Percentiles rank a stretch among this genome's conserved stretches.
Conservation (phyloP, 2,888 invertebrate genomes). For the Watsonalla binaria region DNA sequence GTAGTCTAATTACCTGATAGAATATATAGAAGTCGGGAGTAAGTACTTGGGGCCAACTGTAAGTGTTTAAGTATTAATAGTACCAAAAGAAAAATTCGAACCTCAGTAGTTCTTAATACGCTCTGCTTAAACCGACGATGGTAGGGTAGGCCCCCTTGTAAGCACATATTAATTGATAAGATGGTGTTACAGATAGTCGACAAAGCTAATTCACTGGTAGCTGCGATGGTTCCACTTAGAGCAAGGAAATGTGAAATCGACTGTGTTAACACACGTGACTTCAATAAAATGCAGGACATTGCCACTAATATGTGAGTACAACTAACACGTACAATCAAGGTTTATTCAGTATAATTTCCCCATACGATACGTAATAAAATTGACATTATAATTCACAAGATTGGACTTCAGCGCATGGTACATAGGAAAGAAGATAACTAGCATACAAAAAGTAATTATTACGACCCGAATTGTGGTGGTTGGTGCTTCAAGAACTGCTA, state of each 20-base stretch:
- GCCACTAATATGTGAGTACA: conserved; percentile 44
- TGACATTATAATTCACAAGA: conserved; percentile 20
- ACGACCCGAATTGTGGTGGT: conserved; percentile 80
- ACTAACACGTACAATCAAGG: neutral
- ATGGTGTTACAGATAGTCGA: conserved; percentile 35
- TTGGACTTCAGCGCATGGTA: conserved; percentile 59
- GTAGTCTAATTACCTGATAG: no score
- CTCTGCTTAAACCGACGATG: neutral
- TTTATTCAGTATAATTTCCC: no score
- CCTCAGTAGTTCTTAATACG: neutral
- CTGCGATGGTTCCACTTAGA: conserved; percentile 55
- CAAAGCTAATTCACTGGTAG: conserved; percentile 52
- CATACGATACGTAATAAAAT: no score
- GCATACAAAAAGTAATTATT: conserved; percentile 63
- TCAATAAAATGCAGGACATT: conserved; percentile 28
- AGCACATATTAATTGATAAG: neutral
- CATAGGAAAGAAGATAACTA: conserved; percentile 66
- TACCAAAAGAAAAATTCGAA: neutral
- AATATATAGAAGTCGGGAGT: no score
- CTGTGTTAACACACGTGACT: conserved; percentile 30
- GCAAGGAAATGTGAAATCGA: conserved; percentile 48
- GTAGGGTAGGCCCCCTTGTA: neutral
- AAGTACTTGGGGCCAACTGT: no score
- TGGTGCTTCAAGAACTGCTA: conserved; percentile 80
- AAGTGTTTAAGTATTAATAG: neutral